A percentile compares a stretch with the other conserved stretches of the same genome.
Evolutionary conservation across 2,113 vertebrate genomes (phyloP).

Genomic region (Hucho hucho): DNA sequence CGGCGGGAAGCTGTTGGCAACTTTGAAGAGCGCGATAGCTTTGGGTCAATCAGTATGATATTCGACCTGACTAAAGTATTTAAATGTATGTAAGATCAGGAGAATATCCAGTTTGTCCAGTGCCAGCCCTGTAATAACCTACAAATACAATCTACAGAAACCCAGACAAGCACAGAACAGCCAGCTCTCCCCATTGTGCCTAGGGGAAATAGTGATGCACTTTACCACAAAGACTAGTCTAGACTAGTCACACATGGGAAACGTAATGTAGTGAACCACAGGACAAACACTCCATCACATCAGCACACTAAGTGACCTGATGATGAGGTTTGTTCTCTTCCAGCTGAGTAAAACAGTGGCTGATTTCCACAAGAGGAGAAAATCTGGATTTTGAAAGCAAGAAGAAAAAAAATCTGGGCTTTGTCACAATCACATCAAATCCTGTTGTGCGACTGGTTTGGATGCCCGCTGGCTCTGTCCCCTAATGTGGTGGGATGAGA

Average conservation of each 20-base stretch:
- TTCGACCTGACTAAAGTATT: background rate
- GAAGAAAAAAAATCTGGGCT: background rate
- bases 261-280: background rate
- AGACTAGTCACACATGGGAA: background rate
- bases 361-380: background rate
- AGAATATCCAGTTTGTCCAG: slow-evolving; percentile 1
- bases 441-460: background rate
- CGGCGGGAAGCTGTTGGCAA: background rate
- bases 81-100: background rate
- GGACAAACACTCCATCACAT: background rate
- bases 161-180: background rate
- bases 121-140: background rate
- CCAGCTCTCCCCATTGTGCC: background rate
- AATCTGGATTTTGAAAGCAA: background rate
- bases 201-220: background rate
- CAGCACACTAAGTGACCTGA: background rate
- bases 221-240: background rate
- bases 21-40: background rate
- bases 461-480: background rate
- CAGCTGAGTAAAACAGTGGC: background rate
- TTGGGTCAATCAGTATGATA: background rate
- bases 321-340: background rate
- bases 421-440: slow-evolving; percentile 7
- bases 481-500: background rate
- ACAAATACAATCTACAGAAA: background rate